A percentile compares a stretch with the other conserved stretches of the same genome.
phyloP scores from a whole-genome alignment of 2,113 vertebrate species.

The human region DNA sequence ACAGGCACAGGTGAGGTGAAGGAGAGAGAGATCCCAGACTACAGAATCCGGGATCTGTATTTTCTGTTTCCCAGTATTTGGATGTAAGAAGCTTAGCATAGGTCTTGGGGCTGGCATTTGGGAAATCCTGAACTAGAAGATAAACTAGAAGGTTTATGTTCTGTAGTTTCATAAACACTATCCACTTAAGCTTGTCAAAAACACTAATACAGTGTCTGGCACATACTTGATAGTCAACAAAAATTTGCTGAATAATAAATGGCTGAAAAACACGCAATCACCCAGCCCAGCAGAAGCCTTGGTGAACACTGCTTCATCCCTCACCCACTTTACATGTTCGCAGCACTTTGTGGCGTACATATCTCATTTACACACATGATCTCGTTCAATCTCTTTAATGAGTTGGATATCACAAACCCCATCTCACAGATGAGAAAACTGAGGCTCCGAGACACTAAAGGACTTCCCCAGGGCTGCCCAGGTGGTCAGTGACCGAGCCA shows the following conservation, averaged over 20 bases:
- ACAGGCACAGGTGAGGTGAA: not conserved
- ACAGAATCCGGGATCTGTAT: not conserved
- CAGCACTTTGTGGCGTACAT: not conserved
- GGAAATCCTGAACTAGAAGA: not conserved
- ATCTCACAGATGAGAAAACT: not conserved
- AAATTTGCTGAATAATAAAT: not conserved
- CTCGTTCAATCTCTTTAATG: not conserved
- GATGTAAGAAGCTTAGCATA: not conserved
- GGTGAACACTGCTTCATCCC: not conserved
- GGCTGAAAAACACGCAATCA: not conserved
- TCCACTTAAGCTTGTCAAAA: not conserved
- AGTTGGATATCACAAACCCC: not conserved
- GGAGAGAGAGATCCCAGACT: not conserved
- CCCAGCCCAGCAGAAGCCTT: not conserved
- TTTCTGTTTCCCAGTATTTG: not conserved
- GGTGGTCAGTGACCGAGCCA: not conserved
- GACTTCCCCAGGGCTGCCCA: not conserved
- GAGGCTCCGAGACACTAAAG: not conserved
- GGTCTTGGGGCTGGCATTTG: not conserved
- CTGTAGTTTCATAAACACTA: not conserved
- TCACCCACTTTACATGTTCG: not conserved
- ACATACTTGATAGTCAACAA: not conserved
- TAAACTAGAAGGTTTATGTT: not conserved
- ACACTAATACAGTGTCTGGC: not conserved
- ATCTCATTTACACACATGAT: not conserved